Evolutionary conservation across 2,113 vertebrate genomes (phyloP).

Genomic region (Sardina pilchardus): DNA sequence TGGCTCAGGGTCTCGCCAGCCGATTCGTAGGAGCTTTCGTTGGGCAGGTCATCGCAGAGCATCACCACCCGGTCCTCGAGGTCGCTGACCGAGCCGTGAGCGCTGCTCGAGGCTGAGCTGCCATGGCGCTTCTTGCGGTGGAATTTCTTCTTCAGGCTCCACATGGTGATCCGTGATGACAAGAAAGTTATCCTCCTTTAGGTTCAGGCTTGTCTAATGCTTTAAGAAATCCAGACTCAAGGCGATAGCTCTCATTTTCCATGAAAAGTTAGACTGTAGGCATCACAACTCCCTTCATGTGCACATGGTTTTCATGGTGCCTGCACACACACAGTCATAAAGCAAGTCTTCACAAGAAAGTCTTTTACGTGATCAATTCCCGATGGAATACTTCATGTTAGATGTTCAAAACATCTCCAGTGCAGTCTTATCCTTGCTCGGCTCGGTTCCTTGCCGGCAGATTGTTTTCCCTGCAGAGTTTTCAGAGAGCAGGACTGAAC

Average conservation of each 20-base stretch:
- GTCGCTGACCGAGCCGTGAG: slow-evolving; percentile 51
- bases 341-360: not conserved
- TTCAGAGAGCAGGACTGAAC: not conserved
- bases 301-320: not conserved
- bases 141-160: slow-evolving; percentile 60
- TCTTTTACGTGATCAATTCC: not conserved
- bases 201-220: not conserved
- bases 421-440: not conserved
- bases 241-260: not conserved
- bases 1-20: slow-evolving; percentile 30
- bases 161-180: not conserved
- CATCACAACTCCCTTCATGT: not conserved
- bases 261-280: not conserved
- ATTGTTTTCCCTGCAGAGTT: not conserved
- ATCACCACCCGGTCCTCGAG: slow-evolving; percentile 70
- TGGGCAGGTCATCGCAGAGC: slow-evolving; percentile 70
- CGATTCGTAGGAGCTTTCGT: slow-evolving; percentile 44
- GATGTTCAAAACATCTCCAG: not conserved
- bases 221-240: not conserved
- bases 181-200: not conserved
- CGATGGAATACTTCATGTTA: not conserved
- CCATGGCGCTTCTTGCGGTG: slow-evolving; percentile 40
- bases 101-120: slow-evolving; percentile 54
- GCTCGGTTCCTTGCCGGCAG: not conserved
- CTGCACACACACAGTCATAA: not conserved